phyloP scores from a whole-genome alignment of 2,797 vertebrate genomes.

The Rhincodon typus region DNA sequence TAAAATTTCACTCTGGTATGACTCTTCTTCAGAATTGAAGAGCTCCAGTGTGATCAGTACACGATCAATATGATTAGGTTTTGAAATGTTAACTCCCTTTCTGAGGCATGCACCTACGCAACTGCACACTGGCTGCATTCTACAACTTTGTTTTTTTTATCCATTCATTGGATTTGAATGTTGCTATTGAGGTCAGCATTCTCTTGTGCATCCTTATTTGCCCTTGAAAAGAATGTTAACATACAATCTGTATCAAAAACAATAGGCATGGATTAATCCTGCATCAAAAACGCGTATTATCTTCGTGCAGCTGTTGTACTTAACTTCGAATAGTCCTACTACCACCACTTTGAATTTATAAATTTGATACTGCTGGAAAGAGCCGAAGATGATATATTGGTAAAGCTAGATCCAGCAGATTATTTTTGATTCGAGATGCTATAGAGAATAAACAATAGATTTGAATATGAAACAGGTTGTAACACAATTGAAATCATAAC shows the following conservation, averaged over 20 bases:
- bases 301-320: not conserved
- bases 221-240: too few species aligned
- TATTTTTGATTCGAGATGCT: not conserved
- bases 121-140: too few species aligned
- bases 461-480: not conserved
- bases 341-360: not conserved
- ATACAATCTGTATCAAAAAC: too few species aligned
- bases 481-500: not conserved
- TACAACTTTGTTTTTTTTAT: not conserved
- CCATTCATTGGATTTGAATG: too few species aligned
- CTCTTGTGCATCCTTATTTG: too few species aligned
- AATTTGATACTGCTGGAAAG: not conserved
- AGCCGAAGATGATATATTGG: not conserved
- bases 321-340: not conserved
- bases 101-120: not conserved
- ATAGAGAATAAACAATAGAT: not conserved
- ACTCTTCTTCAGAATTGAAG: too few species aligned
- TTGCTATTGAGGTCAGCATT: too few species aligned
- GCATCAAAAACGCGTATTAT: not conserved
- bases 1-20: too few species aligned
- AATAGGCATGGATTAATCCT: not conserved
- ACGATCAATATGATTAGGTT: too few species aligned
- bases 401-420: not conserved
- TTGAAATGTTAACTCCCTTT: too few species aligned
- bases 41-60: too few species aligned